Evolutionary conservation across 1,140 invertebrate species (phyloP).

Genomic region (Caenorhabditis remanei): DNA sequence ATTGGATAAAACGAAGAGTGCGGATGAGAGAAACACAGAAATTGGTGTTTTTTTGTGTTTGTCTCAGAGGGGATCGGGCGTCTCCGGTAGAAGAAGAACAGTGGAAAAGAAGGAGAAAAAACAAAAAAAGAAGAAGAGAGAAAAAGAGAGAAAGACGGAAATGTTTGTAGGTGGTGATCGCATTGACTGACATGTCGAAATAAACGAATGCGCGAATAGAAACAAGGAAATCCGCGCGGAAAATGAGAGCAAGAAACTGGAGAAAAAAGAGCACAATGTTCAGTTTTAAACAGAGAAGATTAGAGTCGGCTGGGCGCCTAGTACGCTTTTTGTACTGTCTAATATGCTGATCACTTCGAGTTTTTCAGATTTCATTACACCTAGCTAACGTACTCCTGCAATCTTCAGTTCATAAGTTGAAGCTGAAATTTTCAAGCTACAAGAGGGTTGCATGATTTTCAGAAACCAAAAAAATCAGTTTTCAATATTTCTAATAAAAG

Average conservation of each 20-base stretch:
- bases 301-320: not conserved
- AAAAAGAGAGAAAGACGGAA: constrained; percentile 26
- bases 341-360: too few relatives aligned
- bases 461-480: too few relatives aligned
- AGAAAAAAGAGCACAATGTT: not conserved
- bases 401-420: too few relatives aligned
- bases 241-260: not conserved
- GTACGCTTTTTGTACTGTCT: too few relatives aligned
- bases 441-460: too few relatives aligned
- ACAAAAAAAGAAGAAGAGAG: not conserved
- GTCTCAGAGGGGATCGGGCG: not conserved
- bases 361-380: too few relatives aligned
- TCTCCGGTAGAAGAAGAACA: constrained; percentile 28
- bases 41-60: constrained; percentile 31
- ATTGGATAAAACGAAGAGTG: constrained; percentile 2
- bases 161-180: constrained; percentile 2
- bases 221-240: constrained; percentile 6
- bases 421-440: too few relatives aligned
- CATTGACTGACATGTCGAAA: constrained; percentile 16
- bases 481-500: too few relatives aligned
- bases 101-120: not conserved
- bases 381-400: too few relatives aligned
- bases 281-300: not conserved
- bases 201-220: constrained; percentile 45
- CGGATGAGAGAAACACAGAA: constrained; percentile 24